A percentile compares a stretch with the other conserved stretches of the same genome.
Evolutionary conservation across 2,797 vertebrate genomes (phyloP).

Genomic region (Limnodromus scolopaceus): DNA sequence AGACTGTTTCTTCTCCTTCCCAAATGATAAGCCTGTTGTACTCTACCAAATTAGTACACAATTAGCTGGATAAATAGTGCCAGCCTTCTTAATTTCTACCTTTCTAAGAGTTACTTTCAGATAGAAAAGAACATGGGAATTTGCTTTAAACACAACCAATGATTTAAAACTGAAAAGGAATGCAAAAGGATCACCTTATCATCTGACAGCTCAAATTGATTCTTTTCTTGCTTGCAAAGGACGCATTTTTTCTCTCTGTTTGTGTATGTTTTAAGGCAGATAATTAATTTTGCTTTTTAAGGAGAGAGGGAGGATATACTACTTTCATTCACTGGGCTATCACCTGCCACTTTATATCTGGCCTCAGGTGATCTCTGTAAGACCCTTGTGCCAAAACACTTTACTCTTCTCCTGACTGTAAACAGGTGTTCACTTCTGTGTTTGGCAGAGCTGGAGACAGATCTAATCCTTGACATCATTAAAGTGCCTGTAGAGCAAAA

Average conservation of each 20-base stretch:
- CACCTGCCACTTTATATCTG: background rate
- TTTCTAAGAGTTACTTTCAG: background rate
- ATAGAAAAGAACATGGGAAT: background rate
- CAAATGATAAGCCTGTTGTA: background rate
- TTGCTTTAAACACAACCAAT: background rate
- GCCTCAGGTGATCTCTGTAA: background rate
- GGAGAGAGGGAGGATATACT: background rate
- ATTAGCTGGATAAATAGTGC: background rate
- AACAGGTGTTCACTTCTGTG: background rate
- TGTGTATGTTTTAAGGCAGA: background rate
- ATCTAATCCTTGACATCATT: background rate
- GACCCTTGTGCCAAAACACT: background rate
- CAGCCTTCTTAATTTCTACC: background rate
- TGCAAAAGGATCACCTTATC: background rate
- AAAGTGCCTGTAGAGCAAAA: background rate
- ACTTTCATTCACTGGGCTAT: background rate
- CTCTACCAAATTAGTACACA: background rate
- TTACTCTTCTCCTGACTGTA: background rate
- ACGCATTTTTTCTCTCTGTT: fast-evolving
- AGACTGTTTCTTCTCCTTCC: background rate
- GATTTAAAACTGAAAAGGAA: background rate
- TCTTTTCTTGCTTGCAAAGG: background rate
- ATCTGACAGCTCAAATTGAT: background rate
- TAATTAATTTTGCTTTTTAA: background rate
- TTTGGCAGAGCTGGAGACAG: background rate